Evolutionary conservation across 2,797 vertebrate genomes (phyloP).

Genomic region (Schizopygopsis malacanthus): DNA sequence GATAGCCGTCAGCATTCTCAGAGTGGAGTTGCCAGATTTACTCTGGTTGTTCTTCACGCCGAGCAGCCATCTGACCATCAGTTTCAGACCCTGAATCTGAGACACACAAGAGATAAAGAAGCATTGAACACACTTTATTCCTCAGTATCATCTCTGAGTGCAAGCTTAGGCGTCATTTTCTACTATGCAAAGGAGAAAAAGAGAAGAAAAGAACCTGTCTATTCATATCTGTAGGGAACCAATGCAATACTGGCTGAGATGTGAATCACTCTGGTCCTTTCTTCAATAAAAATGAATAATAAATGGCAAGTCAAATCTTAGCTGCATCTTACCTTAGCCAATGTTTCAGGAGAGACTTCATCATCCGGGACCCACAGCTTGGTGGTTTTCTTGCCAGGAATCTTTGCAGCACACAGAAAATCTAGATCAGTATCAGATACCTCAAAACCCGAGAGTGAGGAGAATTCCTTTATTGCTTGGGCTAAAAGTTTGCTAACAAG

Average conservation of each 20-base stretch:
- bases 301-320: constrained; percentile 7
- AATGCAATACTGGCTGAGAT: not conserved
- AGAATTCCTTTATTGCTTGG: not conserved
- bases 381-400: constrained; percentile 96
- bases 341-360: constrained; percentile 94
- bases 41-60: constrained; percentile 99
- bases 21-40: constrained; percentile 95
- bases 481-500: constrained; percentile 19
- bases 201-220: not conserved
- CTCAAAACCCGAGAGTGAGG: not conserved
- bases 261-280: not conserved
- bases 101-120: not conserved
- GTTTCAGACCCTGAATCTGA: constrained; percentile 97
- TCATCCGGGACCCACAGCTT: constrained; percentile 98
- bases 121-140: not conserved
- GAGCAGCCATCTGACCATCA: constrained; percentile 98
- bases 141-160: not conserved
- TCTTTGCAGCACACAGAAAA: constrained; percentile 73
- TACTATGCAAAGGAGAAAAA: not conserved
- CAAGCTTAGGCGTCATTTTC: not conserved
- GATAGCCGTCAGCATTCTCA: constrained; percentile 94
- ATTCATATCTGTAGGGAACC: not conserved
- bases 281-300: constrained; percentile 18
- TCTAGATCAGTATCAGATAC: constrained; percentile 29
- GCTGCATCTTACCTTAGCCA: constrained; percentile 87